Percentiles rank a stretch among this genome's conserved stretches.
These are phyloP conservation scores for Halcyon malimbica DNA, from an alignment of 2,113 vertebrate genomes.

Conservation along the genomic window DNA sequence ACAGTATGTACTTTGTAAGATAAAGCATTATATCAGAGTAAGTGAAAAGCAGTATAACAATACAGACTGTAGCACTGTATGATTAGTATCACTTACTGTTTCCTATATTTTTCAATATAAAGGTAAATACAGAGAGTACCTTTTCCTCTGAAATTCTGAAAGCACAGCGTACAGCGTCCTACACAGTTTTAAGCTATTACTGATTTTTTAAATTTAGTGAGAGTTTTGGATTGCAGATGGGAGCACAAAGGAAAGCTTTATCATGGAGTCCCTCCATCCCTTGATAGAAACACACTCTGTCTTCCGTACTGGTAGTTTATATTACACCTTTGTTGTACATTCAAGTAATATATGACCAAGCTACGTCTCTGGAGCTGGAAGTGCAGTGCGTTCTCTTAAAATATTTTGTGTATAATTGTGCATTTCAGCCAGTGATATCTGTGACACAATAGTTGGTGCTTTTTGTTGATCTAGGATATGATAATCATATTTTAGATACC, in stretches of 20 bases:
- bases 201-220: neutral
- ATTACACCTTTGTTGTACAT: neutral
- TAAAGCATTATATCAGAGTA: neutral
- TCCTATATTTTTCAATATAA: neutral
- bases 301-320: neutral
- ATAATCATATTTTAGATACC: neutral
- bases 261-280: neutral
- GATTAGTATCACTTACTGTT: neutral
- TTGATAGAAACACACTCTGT: neutral
- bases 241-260: neutral
- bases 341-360: neutral
- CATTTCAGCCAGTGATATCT: neutral
- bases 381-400: neutral
- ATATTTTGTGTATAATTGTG: neutral
- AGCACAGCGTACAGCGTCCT: neutral
- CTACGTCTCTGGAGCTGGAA: neutral
- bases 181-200: neutral
- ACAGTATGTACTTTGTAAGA: neutral
- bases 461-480: neutral
- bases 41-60: neutral
- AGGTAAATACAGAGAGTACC: neutral
- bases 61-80: neutral
- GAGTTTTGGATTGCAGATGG: neutral
- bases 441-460: neutral
- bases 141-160: neutral